These are phyloP conservation scores for Lacanobia oleracea DNA, from an alignment of 2,888 invertebrate species.

Conservation along the genomic window DNA sequence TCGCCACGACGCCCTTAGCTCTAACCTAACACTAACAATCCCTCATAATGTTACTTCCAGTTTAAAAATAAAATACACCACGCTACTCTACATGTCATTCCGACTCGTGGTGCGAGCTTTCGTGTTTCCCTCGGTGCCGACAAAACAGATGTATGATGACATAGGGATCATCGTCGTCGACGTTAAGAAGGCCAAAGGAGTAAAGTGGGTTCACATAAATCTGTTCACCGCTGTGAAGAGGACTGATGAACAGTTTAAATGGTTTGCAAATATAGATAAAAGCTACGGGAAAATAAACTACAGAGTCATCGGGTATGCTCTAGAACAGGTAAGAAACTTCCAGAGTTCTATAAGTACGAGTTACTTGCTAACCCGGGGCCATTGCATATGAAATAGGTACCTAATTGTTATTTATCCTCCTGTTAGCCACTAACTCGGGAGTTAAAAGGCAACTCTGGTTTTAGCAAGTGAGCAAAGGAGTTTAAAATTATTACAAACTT, in stretches of 20 bases:
- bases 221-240: constrained; percentile 67
- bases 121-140: constrained; percentile 71
- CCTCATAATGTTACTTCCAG: constrained; percentile 66
- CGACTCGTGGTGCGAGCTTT: constrained; percentile 69
- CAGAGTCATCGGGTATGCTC: constrained; percentile 77
- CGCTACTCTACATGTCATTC: constrained; percentile 69
- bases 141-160: constrained; percentile 79
- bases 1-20: background rate
- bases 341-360: too few species aligned
- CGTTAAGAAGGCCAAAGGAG: constrained; percentile 14
- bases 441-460: too few species aligned
- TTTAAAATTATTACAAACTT: too few species aligned
- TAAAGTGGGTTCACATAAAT: constrained; percentile 67
- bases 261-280: constrained; percentile 70
- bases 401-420: too few species aligned
- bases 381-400: too few species aligned
- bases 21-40: background rate
- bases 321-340: constrained; percentile 69
- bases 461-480: too few species aligned
- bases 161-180: constrained; percentile 78
- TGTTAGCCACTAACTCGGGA: too few species aligned
- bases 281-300: constrained; percentile 54
- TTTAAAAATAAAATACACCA: constrained; percentile 74
- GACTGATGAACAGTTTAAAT: constrained; percentile 73
- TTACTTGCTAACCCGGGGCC: too few species aligned